Evolutionary conservation across 2,888 invertebrate genomes (phyloP), one percentile per base, ranked within the genome.

Genomic region (Galerucella pusilla): DNA sequence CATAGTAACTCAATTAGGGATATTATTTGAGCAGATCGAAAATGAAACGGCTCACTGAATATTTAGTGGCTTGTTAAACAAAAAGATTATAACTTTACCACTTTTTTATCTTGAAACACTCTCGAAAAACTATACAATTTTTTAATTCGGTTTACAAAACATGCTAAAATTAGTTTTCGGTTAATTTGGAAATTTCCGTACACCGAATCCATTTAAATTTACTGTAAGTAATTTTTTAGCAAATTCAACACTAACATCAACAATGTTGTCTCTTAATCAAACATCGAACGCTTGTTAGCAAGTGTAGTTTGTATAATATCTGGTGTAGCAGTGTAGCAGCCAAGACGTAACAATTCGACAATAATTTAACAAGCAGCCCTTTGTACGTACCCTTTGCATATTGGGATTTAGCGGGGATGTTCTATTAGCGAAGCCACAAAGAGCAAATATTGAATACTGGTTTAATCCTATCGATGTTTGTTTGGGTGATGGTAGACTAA

Each of bases 381-480:
- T 72, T 59, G 72, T 66, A 72, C 66, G 72, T 66, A 66, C 72
- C 66, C 66, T 72, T 72, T 72, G 72, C 72, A 72, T 72, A 72
- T 72, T 60, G 72, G 72, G 72, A 72, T 72, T 72, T 72, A 66
- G 59, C 42, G 59, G 71, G 72, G 72, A 72, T 72, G 66, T 72
- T 72, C 72, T 60, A 72, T 72, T 72, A 72, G 72, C 72, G 66
- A 67, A 72, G 66, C 72, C 72, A 66, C 66, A 66, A 65, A 71
- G 65, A 72, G 72, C 59, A 72, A 72, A 72, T 72, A 72, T 72
- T 72, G 72, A 67, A 72, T 66, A 46, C 64, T 71, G 64, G 66
- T 59, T 72, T 20, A 66, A 49, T 66, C 66, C 60, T 66, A 72
- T 67, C 66, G 66, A 66, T 72, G 72, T 72, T 70, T 70, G 70